Base-by-base conservation (phyloP, 2,888 invertebrate genomes). In the Stenotaenia linearis region DNA sequence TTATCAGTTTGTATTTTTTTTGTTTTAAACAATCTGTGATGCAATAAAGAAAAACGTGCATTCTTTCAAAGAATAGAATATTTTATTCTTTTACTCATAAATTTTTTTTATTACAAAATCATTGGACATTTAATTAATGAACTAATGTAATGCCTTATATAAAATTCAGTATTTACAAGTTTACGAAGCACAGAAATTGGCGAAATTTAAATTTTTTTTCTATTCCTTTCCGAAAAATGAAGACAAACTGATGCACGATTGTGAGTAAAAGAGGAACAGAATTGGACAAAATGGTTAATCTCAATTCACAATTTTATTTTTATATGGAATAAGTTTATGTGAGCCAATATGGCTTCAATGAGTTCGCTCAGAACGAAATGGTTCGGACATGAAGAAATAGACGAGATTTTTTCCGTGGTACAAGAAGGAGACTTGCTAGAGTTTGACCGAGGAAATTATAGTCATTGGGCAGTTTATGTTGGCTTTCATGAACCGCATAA, bases 401-500 rank as follows among this genome's bases (percentile, higher is more conserved):
- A 56, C 56, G 56, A 56, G 56, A 56, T 56, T 56, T 23, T 56
- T 23, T 56, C 56, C 23, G 9, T 56, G 9, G 21, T 23, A 10
- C 56, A 77, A 77, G 37, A 35, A 4, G 77, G 77, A 35, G 77
- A 77, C 40, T 35, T 77, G 37, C 35, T 77, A 10, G 77, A 77
- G 35, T 77, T 77, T 40, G 40, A 77, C 18, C 35, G 77, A 40
- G 40, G 77, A 25, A 35, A 35, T 77, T 77, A 77, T n/a, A 37
- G 37, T 25, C 77, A 77, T 40, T 77, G 77, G 77, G 77, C 77
- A 4, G 77, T 77, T 5, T 77, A 35, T 37, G 77, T 77, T 9
- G 77, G 77, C 15, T 1, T 35, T 35, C 30, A 25, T 15, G 77
- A 77, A 40, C 32, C 23, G n/a, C 21, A 21, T 77, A 35, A 37